Conservation (phyloP, 1,140 invertebrate species). For the Himalopsyche phryganea region DNA sequence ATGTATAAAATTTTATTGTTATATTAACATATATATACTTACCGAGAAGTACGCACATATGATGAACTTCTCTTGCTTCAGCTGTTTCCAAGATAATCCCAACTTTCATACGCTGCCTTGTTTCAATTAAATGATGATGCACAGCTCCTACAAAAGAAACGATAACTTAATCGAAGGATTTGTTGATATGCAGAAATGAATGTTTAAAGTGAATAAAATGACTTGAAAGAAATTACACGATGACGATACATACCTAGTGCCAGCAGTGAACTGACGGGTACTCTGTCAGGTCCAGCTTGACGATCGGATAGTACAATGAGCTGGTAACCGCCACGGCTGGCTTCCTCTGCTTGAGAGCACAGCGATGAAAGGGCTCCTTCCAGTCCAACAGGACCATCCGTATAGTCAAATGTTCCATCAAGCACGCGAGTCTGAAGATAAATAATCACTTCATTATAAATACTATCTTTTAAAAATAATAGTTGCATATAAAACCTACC, state of each 20-base stretch:
- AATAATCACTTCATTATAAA: background rate
- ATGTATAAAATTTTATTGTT: no score
- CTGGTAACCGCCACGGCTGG: conserved; percentile 78
- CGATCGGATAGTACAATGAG: conserved; percentile 88
- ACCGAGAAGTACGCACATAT: conserved; percentile 90
- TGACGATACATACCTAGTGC: conserved; percentile 61
- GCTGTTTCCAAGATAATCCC: conserved; percentile 90
- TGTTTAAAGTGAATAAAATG: no score
- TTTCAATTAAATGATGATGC: conserved; percentile 94
- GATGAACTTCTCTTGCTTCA: conserved; percentile 94
- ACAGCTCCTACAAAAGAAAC: conserved; percentile 63
- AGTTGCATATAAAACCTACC: no score
- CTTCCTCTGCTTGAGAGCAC: conserved; percentile 75
- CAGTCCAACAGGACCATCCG: conserved; percentile 70
- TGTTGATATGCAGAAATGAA: no score
- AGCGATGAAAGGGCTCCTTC: conserved; percentile 74
- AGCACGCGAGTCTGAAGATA: conserved; percentile 69
- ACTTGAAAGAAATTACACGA: no score
- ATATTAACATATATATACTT: conserved; percentile 25
- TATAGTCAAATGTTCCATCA: conserved; percentile 82
- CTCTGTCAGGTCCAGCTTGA: conserved; percentile 64
- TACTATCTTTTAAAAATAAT: no score
- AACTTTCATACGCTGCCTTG: conserved; percentile 93
- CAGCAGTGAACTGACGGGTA: conserved; percentile 80
- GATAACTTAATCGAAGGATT: no score